phyloP scores from a whole-genome alignment of 2,113 vertebrate genomes.

The Chamaetylas fuelleborni region DNA sequence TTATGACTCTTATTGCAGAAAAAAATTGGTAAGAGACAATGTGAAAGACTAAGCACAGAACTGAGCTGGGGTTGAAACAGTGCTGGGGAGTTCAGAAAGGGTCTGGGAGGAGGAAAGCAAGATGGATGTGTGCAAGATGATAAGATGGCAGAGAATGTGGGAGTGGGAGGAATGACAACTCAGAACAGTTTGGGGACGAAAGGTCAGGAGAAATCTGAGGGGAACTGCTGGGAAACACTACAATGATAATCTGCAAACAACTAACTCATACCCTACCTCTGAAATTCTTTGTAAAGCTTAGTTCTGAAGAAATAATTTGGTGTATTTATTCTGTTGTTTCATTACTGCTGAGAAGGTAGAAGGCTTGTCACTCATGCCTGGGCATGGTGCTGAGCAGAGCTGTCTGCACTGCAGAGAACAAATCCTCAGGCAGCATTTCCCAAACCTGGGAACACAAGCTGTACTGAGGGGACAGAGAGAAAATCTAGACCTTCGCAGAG shows the following conservation, averaged over 20 bases:
- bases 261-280: neutral
- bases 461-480: neutral
- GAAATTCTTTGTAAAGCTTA: neutral
- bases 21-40: neutral
- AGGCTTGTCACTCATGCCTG: fast-evolving
- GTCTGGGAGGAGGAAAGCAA: neutral
- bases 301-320: neutral
- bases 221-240: neutral
- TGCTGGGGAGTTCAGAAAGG: neutral
- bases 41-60: neutral
- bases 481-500: neutral
- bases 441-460: neutral
- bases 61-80: neutral
- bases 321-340: neutral
- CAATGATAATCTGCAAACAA: neutral
- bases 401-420: fast-evolving
- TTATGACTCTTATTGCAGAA: neutral
- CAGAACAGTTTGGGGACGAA: neutral
- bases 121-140: neutral
- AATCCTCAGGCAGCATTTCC: neutral
- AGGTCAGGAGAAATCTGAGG: neutral
- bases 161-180: neutral
- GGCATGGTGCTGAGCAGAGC: neutral
- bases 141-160: neutral
- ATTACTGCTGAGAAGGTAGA: neutral